phyloP scores from a whole-genome alignment of 2,888 invertebrate species.

The Agrotis ipsilon region DNA sequence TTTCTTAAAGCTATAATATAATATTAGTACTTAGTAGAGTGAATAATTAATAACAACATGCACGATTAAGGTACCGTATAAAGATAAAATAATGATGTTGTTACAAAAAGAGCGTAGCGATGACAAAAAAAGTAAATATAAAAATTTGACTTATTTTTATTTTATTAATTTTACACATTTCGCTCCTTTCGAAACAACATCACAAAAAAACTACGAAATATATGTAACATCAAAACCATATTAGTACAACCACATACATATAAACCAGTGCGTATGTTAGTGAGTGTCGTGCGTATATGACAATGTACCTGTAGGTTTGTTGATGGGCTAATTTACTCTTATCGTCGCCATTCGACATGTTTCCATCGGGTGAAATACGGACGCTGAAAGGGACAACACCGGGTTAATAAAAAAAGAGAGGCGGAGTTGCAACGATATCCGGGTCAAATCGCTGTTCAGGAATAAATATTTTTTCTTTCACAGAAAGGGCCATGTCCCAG shows the following conservation, averaged over 20 bases:
- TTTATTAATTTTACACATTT: no score
- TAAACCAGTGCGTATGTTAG: slow-evolving; percentile 66
- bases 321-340: slow-evolving; percentile 93
- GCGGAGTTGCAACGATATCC: slow-evolving; percentile 58
- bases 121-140: background rate
- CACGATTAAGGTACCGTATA: slow-evolving; percentile 29
- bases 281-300: slow-evolving; percentile 67
- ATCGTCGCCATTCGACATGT: slow-evolving; percentile 92
- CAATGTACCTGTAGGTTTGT: slow-evolving; percentile 94
- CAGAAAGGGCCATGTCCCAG: no score
- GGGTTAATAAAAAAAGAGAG: slow-evolving; percentile 82
- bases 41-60: slow-evolving; percentile 47
- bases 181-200: slow-evolving; percentile 5
- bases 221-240: slow-evolving; percentile 60
- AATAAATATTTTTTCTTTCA: slow-evolving; percentile 3
- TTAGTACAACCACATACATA: slow-evolving; percentile 43
- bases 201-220: slow-evolving; percentile 46
- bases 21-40: background rate
- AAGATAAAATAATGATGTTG: slow-evolving; percentile 1
- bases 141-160: no score
- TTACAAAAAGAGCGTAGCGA: background rate
- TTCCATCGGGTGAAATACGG: slow-evolving; percentile 91
- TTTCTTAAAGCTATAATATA: background rate
- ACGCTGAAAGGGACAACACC: slow-evolving; percentile 92
- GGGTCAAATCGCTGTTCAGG: background rate